A percentile compares a stretch with the other conserved stretches of the same genome.
Conservation (phyloP, 2,797 vertebrate genomes). For the Cryptoprocta ferox region DNA sequence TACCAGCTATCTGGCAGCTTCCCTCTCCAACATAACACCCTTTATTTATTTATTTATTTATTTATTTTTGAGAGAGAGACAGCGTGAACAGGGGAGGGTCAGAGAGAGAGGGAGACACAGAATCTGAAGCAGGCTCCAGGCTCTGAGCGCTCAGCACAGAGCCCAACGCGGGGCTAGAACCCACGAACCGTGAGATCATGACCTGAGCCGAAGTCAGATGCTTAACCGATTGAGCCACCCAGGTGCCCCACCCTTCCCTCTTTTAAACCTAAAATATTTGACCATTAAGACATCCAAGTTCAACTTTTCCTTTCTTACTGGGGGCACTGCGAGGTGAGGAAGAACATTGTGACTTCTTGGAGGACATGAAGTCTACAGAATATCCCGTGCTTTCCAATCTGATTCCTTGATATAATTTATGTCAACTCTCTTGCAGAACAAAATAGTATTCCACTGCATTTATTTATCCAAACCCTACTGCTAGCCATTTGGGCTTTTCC, state of each 20-base stretch:
- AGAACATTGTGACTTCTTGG: background rate
- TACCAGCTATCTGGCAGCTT: background rate
- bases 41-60: background rate
- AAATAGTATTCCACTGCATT: background rate
- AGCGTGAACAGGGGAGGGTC: too few relatives aligned
- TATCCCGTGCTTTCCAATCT: background rate
- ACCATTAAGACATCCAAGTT: background rate
- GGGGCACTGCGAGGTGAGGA: background rate
- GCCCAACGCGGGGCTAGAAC: too few relatives aligned
- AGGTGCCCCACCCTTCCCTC: too few relatives aligned
- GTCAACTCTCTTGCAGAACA: background rate
- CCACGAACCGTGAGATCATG: too few relatives aligned
- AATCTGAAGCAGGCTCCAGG: too few relatives aligned
- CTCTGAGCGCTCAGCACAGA: too few relatives aligned
- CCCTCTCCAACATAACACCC: background rate
- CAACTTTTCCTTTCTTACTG: background rate
- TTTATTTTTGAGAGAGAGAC: too few relatives aligned
- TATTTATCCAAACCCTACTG: background rate
- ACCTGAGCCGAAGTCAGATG: too few relatives aligned
- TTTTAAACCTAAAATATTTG: background rate
- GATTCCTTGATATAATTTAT: background rate
- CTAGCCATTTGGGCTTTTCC: background rate
- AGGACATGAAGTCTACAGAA: background rate
- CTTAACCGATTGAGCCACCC: too few relatives aligned
- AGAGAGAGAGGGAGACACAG: too few relatives aligned